Percentiles rank a stretch among this genome's conserved stretches.
These are phyloP conservation scores for Scalopus aquaticus DNA, from an alignment of 2,113 vertebrate species.

Conservation along the genomic window DNA sequence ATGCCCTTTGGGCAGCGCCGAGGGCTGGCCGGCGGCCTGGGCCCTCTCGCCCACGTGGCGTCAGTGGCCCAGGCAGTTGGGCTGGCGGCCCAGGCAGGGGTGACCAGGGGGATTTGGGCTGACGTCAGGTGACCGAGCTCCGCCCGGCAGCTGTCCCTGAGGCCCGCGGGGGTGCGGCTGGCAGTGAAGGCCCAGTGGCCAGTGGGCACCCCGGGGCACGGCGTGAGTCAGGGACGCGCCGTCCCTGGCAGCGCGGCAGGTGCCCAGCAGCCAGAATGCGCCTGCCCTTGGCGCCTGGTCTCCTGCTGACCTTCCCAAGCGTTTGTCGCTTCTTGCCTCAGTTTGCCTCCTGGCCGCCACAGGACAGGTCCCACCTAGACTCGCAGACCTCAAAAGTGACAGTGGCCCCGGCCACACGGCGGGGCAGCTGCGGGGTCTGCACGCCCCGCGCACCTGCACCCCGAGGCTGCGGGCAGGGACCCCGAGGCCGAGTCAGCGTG, in stretches of 20 bases:
- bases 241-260: not conserved
- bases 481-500: too few relatives aligned
- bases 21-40: not conserved
- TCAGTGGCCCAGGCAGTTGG: not conserved
- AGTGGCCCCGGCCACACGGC: too few relatives aligned
- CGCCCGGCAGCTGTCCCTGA: slow-evolving; percentile 50
- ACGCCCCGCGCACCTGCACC: too few relatives aligned
- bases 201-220: not conserved
- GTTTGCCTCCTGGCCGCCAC: not conserved
- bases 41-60: not conserved
- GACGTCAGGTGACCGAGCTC: slow-evolving; percentile 55
- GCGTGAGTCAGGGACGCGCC: slow-evolving; percentile 61
- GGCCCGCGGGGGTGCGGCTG: rapidly evolving
- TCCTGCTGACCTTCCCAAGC: not conserved
- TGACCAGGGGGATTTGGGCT: slow-evolving; percentile 52
- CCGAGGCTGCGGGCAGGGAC: too few relatives aligned
- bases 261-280: not conserved
- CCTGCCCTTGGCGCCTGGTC: too few relatives aligned
- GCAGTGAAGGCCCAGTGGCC: not conserved
- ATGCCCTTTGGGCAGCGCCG: not conserved
- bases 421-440: too few relatives aligned
- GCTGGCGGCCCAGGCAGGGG: not conserved
- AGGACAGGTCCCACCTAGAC: too few relatives aligned
- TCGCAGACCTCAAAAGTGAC: too few relatives aligned
- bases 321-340: not conserved